These are phyloP conservation scores for Chrysolina americana DNA, from an alignment of 2,888 invertebrate species.

Conservation along the genomic window DNA sequence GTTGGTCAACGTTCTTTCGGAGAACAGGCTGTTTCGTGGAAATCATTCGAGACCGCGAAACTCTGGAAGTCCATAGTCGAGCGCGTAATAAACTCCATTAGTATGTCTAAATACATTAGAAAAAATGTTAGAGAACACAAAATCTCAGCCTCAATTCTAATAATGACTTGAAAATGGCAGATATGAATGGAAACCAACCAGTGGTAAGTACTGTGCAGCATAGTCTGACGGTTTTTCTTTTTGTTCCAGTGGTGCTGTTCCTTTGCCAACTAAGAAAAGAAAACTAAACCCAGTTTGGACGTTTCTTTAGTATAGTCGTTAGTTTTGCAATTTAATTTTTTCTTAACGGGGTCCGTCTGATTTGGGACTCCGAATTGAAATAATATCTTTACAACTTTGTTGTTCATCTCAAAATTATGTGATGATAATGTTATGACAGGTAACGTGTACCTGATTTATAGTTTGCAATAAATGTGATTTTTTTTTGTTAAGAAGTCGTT, in stretches of 20 bases:
- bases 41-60: too few relatives aligned
- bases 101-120: too few relatives aligned
- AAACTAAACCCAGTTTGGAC: constrained; percentile 47
- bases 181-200: too few relatives aligned
- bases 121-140: too few relatives aligned
- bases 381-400: background rate
- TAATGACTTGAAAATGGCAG: too few relatives aligned
- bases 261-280: constrained; percentile 52
- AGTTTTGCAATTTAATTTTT: background rate
- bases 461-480: constrained; percentile 22
- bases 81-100: too few relatives aligned
- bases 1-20: too few relatives aligned
- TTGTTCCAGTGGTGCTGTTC: constrained; percentile 32
- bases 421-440: background rate
- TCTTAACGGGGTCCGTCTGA: too few relatives aligned
- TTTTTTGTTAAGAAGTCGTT: constrained; percentile 18
- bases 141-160: too few relatives aligned
- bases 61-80: too few relatives aligned
- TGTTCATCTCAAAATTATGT: too few relatives aligned
- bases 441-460: background rate
- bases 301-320: constrained; percentile 27
- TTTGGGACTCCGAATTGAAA: background rate
- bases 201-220: background rate
- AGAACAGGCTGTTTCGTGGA: too few relatives aligned
- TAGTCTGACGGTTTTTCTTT: constrained; percentile 29